phyloP scores from a whole-genome alignment of 1,140 invertebrate genomes.

The Hyphantria cunea region DNA sequence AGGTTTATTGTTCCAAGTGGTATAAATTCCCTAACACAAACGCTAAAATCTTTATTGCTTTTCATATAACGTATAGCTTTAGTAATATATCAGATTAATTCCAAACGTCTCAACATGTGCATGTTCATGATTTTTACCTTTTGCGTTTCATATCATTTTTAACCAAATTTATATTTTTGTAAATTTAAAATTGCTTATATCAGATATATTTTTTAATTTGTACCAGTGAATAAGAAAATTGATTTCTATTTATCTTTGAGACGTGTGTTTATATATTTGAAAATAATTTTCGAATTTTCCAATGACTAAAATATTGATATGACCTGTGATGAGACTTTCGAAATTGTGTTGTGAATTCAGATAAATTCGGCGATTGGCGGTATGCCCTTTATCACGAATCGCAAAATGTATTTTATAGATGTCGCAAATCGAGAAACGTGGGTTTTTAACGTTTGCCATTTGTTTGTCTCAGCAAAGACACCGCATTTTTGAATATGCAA shows the following conservation, averaged over 20 bases:
- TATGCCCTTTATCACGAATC: slow-evolving; percentile 76
- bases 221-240: too few species aligned
- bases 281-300: too few species aligned
- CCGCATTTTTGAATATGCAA: too few species aligned
- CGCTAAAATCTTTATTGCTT: slow-evolving; percentile 79
- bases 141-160: slow-evolving; percentile 23
- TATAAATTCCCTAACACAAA: slow-evolving; percentile 79
- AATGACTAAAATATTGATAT: slow-evolving; percentile 20
- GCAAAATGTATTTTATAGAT: slow-evolving; percentile 81
- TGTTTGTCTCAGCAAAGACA: slow-evolving; percentile 13
- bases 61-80: slow-evolving; percentile 76
- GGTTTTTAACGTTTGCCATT: slow-evolving; percentile 72
- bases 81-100: slow-evolving; percentile 52
- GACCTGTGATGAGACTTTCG: slow-evolving; percentile 10
- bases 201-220: too few species aligned
- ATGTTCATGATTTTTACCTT: slow-evolving; percentile 37
- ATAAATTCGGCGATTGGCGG: slow-evolving; percentile 64
- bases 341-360: slow-evolving; percentile 28
- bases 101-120: slow-evolving; percentile 32
- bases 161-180: too few species aligned
- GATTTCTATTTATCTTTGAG: too few species aligned
- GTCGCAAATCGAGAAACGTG: slow-evolving; percentile 74
- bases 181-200: too few species aligned
- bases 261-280: background rate
- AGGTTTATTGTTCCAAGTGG: slow-evolving; percentile 77